Conservation (phyloP, 37 sponge, comb jelly and placozoan species). For the Axinella damicornis region DNA sequence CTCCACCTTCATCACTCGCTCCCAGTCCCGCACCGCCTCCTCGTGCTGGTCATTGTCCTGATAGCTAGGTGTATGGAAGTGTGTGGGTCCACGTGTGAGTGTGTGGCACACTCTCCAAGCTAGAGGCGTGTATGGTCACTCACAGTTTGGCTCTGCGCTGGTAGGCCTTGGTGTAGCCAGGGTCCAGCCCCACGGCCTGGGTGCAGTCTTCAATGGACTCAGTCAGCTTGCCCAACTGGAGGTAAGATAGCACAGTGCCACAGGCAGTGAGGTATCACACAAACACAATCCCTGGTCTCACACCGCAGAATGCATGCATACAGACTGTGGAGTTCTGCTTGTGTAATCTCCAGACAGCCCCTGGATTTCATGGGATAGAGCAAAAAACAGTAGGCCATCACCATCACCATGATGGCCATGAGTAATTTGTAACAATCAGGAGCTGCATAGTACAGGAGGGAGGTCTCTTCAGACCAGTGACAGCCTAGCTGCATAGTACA, state of each 20-base stretch:
- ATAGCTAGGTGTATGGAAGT: constrained; percentile 55
- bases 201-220: constrained; percentile 87
- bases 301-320: too few species aligned
- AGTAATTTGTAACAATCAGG: too few species aligned
- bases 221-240: constrained; percentile 63
- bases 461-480: too few species aligned
- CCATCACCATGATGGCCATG: too few species aligned
- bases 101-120: background rate
- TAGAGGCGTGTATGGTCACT: constrained; percentile 27
- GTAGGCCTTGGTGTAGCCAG: constrained; percentile 84
- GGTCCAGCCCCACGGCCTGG: constrained; percentile 88
- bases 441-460: too few species aligned
- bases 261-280: too few species aligned
- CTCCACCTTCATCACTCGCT: constrained; percentile 82
- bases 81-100: background rate
- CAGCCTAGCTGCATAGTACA: too few species aligned
- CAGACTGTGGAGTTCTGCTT: too few species aligned
- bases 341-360: too few species aligned
- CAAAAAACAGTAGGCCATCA: too few species aligned
- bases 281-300: too few species aligned
- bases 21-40: constrained; percentile 95
- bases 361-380: too few species aligned
- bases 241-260: background rate
- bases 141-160: constrained; percentile 90
- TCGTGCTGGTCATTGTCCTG: constrained; percentile 88